Evolutionary conservation across 2,113 vertebrate species (phyloP), one percentile per base, ranked within the genome.

Genomic region (Anseranas semipalmata): DNA sequence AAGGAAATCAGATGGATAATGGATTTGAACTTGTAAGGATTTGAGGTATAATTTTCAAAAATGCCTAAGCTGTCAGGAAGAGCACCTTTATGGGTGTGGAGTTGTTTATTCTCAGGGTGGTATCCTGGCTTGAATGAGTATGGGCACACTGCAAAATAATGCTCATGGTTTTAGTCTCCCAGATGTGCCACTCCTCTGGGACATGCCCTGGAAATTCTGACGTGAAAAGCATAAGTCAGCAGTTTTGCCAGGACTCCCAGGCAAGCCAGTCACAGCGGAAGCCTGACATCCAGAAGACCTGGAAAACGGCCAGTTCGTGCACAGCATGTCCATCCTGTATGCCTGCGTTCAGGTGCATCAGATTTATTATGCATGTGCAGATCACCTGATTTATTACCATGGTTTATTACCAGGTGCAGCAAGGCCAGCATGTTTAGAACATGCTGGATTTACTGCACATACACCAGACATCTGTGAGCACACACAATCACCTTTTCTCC

Each of bases 351-450:
- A 96, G 95, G 91, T 91, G 87, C 81, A 82, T 95, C 66, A 50
- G 70, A 96, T 95, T 96, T 91, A 96, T 94, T 91, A 92, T 76
- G 93, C 77, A 87, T 53, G 89, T 82, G 86, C 84, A 94, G 77
- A 94, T 94, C 73, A 93, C 65, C 87, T 87, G 80, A 96, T 96
- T 94, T 96, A 97, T 89, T 87, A 85, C 93, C 62, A 25, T 75
- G 77, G 91, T 93, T 97, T 96, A 95, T 85, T 93, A 93, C 91
- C 94, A 96, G 87, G 74, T 87, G 93, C 87, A 87, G 91, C 48
- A 85, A 91, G 76, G 91, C 87, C 81, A 82, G 73, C 70, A 28
- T 28, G 55, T 60, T 87, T 84, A 87, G 84, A 96, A 75, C 78
- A 79, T 33, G 30, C 2, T 87, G 89, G 94, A 96, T 97, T 96